Base-by-base conservation (phyloP, 1,140 invertebrate genomes). In the Lasioglossum baleicum region DNA sequence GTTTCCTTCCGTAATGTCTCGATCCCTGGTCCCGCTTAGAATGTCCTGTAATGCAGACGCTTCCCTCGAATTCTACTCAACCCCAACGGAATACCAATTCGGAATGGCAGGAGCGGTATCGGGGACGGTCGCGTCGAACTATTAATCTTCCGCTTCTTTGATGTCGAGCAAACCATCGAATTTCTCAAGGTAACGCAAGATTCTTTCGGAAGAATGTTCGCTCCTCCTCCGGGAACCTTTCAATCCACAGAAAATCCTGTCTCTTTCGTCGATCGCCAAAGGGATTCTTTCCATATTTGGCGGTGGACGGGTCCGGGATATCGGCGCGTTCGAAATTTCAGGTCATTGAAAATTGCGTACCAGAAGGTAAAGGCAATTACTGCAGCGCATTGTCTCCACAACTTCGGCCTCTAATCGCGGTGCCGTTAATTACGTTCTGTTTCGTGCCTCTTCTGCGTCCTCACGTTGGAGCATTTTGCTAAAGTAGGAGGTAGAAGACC, bases 131-230 rank as follows among this genome's bases (percentile, higher is more conserved):
- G 58, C 26, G 72, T 26, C 51, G 56, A 81, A 74, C 66, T 68
- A 75, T 81, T 75, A 75, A 81, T 81, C 79, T 81, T 75, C n/a
- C 73, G n/a, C 15, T 26, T 44, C 73, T 81, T 81, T 81, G 72
- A 81, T 69, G 79, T 75, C 79, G 73, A n/a, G 56, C 58, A 69
- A 69, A 74, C 79, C 73, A 69, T 75, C 66, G 72, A 69, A 75
- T 81, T 81, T 81, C 73, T 81, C 65, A 81, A 75, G 75, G 78
- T 68, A 80, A 80, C 64, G 77, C 51, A 75, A 69, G 79, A 81
- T 81, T 81, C 65, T 81, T 75, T 35, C 66, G 73, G 44, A 76
- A 69, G 79, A 81, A 75, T 81, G 79, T 75, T 69, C 79, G 26
- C 69, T 42, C 42, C 26, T 60, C 51, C 64, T 60, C 5, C 42